phyloP scores from a whole-genome alignment of 2,888 invertebrate genomes.

The Cerastis rubricosa region DNA sequence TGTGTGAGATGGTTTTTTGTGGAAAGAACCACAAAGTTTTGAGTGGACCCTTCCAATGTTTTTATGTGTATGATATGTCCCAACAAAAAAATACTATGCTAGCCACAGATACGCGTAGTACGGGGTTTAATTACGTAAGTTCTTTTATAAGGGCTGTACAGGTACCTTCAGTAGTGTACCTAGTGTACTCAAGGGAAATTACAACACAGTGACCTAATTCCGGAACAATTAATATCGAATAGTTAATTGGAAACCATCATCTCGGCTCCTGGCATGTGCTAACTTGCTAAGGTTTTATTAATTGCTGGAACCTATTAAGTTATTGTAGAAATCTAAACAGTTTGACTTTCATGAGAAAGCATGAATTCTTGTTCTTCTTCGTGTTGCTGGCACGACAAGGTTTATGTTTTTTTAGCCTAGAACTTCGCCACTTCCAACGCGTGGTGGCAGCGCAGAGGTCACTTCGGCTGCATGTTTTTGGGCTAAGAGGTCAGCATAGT shows the following conservation, averaged over 20 bases:
- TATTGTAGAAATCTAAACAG: neutral
- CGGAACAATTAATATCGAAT: slow-evolving; percentile 56
- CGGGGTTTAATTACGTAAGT: slow-evolving; percentile 43
- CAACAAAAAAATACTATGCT: neutral
- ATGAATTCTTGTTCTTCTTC: neutral
- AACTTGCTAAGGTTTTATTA: slow-evolving; percentile 16
- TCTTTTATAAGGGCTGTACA: slow-evolving; percentile 51
- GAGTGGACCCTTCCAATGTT: neutral
- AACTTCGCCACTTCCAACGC: neutral
- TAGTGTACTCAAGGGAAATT: slow-evolving; percentile 56
- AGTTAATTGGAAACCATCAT: slow-evolving; percentile 53
- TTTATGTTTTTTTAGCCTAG: neutral
- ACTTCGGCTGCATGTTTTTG: neutral
- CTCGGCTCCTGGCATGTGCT: slow-evolving; percentile 35
- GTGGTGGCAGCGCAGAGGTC: neutral
- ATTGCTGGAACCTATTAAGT: neutral
- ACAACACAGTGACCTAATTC: slow-evolving; percentile 53
- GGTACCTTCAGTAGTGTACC: slow-evolving; percentile 37
- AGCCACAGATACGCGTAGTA: slow-evolving; percentile 7
- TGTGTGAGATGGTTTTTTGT: neutral
- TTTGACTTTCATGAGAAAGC: neutral
- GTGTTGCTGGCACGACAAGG: neutral
- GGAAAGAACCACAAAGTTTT: neutral
- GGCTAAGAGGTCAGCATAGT: neutral
- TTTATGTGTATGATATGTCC: neutral